phyloP scores from a whole-genome alignment of 2,888 invertebrate genomes.

The Cosmia trapezina region DNA sequence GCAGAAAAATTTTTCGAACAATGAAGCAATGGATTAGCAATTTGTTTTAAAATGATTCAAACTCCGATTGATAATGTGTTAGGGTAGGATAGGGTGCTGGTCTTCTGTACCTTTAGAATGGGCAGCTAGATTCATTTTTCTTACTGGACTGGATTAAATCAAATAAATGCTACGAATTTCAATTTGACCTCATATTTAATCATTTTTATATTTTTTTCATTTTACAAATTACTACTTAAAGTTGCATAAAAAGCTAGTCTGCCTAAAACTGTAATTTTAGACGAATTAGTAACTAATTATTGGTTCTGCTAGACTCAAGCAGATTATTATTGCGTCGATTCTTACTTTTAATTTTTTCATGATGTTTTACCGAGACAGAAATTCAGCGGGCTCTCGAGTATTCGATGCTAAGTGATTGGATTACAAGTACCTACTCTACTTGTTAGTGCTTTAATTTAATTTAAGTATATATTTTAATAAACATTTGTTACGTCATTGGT shows the following conservation, averaged over 20 bases:
- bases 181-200: too few species aligned
- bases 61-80: too few species aligned
- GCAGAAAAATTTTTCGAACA: too few species aligned
- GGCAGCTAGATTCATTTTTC: too few species aligned
- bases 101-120: too few species aligned
- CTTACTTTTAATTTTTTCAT: constrained; percentile 8
- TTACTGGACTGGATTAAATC: too few species aligned
- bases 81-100: too few species aligned
- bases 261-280: constrained; percentile 1
- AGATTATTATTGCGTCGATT: not conserved
- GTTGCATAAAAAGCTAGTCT: not conserved
- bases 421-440: constrained; percentile 10
- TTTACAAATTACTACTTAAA: too few species aligned
- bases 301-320: not conserved
- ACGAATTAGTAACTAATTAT: not conserved
- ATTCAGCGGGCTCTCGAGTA: not conserved
- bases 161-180: too few species aligned
- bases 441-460: not conserved
- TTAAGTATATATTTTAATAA: not conserved
- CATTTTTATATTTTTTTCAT: too few species aligned
- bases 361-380: not conserved
- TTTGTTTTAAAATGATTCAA: too few species aligned
- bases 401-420: constrained; percentile 37
- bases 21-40: too few species aligned
- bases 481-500: not conserved